Evolutionary conservation across 2,888 invertebrate genomes (phyloP).

Genomic region (Sphaerophoria taeniata): DNA sequence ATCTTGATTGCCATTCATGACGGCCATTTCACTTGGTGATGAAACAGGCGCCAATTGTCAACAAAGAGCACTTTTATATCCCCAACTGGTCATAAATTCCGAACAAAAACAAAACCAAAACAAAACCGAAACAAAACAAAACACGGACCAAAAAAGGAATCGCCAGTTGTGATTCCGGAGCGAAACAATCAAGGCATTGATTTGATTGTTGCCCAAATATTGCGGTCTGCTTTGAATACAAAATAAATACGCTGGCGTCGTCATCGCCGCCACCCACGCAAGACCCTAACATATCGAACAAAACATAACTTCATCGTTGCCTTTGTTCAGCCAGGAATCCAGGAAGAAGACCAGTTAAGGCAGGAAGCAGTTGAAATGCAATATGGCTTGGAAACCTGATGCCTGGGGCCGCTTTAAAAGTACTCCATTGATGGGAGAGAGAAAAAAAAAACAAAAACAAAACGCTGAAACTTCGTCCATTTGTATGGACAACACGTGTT

Average conservation of each 20-base stretch:
- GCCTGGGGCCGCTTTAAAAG: conserved; percentile 64
- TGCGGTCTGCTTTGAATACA: conserved; percentile 70
- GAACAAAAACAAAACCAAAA: background rate
- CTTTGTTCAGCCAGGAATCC: background rate
- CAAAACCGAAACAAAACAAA: background rate
- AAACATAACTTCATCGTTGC: background rate
- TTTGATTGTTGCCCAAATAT: conserved; percentile 71
- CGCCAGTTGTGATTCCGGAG: conserved; percentile 63
- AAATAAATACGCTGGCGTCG: conserved; percentile 20
- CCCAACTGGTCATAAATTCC: conserved; percentile 60
- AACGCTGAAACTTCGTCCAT: conserved; percentile 22
- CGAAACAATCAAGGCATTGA: conserved; percentile 68
- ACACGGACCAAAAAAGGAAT: conserved; percentile 32
- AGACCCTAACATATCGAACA: background rate
- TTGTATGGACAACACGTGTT: conserved; percentile 56
- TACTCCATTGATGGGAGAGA: conserved; percentile 43
- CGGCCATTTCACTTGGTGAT: conserved; percentile 35
- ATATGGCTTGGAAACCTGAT: conserved; percentile 51
- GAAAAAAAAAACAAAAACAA: background rate
- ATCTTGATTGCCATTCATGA: conserved; percentile 52
- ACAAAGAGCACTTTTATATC: conserved; percentile 45
- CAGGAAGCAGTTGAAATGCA: conserved; percentile 55
- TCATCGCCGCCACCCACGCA: background rate
- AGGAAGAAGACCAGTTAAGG: conserved; percentile 6
- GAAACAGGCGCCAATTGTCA: conserved; percentile 45